Base-by-base conservation (phyloP, 2,113 vertebrate genomes). In the Bucco capensis region DNA sequence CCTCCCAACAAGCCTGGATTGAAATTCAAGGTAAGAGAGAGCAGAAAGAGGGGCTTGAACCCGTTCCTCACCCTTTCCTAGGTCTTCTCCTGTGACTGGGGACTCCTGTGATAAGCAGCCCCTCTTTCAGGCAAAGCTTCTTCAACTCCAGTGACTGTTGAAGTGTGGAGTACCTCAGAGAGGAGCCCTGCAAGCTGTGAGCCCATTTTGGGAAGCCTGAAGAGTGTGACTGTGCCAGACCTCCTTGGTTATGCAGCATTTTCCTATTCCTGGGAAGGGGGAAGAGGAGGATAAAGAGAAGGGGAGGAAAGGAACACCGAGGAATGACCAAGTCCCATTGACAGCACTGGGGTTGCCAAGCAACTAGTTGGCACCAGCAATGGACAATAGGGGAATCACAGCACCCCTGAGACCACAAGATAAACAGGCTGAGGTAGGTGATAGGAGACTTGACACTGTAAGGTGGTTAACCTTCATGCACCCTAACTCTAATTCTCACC, bases 111-210 rank as follows among this genome's bases (percentile, higher is more conserved):
- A 64, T 23, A 65, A 31, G 50, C 19, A 79, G 28, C 4, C 27
- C 64, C 19, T 40, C 25, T 65, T 58, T 33, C 35, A 83, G 40
- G 33, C 5, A 82, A 38, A 54, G 38, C 8, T 53, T 17, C 64
- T 76, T 53, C 1, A 0, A 9, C 33, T 57, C 9, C 0, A 0
- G 38, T 64, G 18, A 57, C 19, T 19, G 21, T 0, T 0, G 37
- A 79, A 2, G 5, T 38, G 24, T 61, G 72, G 40, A 72, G 65
- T 23, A 66, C 24, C 40, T 21, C 42, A n/a, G 0, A 40, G 25
- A 70, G 11, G 9, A 66, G 27, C 1, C 33, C 1, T 1, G 8
- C 0, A 0, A 66, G 30, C 51, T 50, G 25, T 14, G 24, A 76
- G 42, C 8, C 42, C 14, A 21, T 27, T 81, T 35, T 44, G 37